Conservation (phyloP, 2,113 vertebrate genomes). For the Tetrao urogallus region DNA sequence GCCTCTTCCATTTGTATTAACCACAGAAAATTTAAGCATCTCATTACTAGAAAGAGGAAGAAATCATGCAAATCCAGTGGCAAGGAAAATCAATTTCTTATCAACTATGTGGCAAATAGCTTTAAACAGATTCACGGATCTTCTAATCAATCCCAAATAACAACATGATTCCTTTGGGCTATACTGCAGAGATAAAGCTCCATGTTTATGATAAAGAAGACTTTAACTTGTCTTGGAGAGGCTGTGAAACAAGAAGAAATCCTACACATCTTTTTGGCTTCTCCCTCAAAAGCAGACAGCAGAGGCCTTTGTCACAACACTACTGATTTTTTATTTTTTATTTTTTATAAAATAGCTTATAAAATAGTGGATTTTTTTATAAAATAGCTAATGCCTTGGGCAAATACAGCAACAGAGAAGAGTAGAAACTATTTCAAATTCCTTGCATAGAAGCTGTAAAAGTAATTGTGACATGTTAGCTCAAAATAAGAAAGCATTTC, state of each 20-base stretch:
- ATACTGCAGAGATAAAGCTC: neutral
- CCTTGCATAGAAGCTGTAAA: neutral
- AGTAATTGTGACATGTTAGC: neutral
- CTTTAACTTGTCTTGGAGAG: neutral
- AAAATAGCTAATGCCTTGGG: neutral
- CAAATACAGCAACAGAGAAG: neutral
- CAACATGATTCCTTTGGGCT: neutral
- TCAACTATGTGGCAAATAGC: neutral
- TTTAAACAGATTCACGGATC: neutral
- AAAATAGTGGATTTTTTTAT: neutral
- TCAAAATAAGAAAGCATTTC: conserved; percentile 30
- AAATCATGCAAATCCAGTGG: neutral
- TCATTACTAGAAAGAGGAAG: neutral
- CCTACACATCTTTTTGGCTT: neutral
- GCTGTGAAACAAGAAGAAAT: neutral
- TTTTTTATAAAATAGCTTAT: neutral
- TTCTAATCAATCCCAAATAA: neutral
- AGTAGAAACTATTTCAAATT: neutral
- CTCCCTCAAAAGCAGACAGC: neutral
- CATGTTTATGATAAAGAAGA: neutral
- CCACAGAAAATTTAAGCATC: conserved; percentile 1
- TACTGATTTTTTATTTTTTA: neutral
- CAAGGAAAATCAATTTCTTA: conserved; percentile 43
- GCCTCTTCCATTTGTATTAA: neutral
- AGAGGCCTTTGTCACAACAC: neutral